Evolutionary conservation across 2,797 vertebrate genomes (phyloP).

Genomic region (Sylvilagus floridanus): DNA sequence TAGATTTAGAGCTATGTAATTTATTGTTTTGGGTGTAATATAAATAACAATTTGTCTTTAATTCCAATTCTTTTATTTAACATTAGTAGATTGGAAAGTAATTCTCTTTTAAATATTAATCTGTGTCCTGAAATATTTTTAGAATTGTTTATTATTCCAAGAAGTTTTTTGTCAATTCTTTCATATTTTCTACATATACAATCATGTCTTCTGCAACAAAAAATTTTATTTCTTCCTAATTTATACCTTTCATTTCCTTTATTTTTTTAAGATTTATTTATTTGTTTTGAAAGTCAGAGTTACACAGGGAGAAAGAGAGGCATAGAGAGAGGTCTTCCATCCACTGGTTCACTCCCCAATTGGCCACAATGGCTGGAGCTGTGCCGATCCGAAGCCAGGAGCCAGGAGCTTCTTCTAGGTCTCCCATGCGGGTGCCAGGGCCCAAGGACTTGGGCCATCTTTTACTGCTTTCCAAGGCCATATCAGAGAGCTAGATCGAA

Average conservation of each 20-base stretch:
- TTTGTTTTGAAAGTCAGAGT: no score
- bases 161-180: not conserved
- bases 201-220: not conserved
- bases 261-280: no score
- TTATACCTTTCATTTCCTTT: not conserved
- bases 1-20: not conserved
- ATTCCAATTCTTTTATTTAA: not conserved
- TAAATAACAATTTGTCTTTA: not conserved
- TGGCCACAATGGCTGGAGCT: no score
- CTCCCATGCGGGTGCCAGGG: no score
- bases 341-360: no score
- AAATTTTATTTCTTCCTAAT: not conserved
- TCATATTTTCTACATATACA: not conserved
- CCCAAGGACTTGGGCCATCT: no score
- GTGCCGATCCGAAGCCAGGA: no score
- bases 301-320: no score
- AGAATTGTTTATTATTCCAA: not conserved
- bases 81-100: not conserved
- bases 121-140: not conserved
- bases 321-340: no score
- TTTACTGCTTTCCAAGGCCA: no score
- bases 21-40: not conserved
- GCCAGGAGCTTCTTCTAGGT: no score
- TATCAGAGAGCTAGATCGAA: no score
- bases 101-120: not conserved